A percentile compares a stretch with the other conserved stretches of the same genome.
Conservation (phyloP, 2,888 invertebrate genomes). For the Caenorhabditis becei region DNA sequence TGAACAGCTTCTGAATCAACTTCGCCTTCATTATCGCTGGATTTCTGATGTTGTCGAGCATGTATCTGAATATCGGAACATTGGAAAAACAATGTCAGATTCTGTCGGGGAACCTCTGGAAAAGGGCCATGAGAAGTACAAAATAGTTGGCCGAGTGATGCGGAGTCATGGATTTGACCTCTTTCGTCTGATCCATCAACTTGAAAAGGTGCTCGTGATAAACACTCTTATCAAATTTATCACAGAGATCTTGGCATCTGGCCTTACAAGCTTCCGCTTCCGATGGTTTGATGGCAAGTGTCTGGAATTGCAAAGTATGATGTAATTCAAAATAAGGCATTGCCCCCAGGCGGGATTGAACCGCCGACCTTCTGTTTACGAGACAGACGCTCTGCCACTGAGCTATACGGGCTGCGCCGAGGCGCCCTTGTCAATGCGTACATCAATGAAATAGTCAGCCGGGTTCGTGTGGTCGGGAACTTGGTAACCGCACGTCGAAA, state of each 20-base stretch:
- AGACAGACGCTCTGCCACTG: conserved; percentile 81
- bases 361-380: conserved; percentile 81
- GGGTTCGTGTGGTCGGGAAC: conserved; percentile 82
- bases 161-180: conserved; percentile 46
- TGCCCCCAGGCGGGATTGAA: conserved; percentile 77
- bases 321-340: too few relatives aligned
- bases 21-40: conserved; percentile 73
- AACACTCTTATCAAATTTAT: conserved; percentile 59
- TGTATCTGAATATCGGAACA: conserved; percentile 47
- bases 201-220: conserved; percentile 43
- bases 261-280: conserved; percentile 89
- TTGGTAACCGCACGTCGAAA: conserved; percentile 83
- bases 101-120: conserved; percentile 35
- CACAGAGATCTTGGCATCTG: conserved; percentile 77
- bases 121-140: conserved; percentile 46
- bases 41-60: conserved; percentile 73
- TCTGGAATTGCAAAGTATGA: conserved; percentile 72
- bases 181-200: conserved; percentile 58
- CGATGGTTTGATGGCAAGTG: conserved; percentile 91
- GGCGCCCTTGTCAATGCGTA: conserved; percentile 23
- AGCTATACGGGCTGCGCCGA: conserved; percentile 68
- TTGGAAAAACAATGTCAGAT: background rate
- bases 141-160: conserved; percentile 50
- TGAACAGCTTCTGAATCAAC: conserved; percentile 74
- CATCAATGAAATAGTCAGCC: conserved; percentile 82